A percentile compares a stretch with the other conserved stretches of the same genome.
Conservation (phyloP, 2,113 vertebrate genomes). For the Agapornis roseicollis region DNA sequence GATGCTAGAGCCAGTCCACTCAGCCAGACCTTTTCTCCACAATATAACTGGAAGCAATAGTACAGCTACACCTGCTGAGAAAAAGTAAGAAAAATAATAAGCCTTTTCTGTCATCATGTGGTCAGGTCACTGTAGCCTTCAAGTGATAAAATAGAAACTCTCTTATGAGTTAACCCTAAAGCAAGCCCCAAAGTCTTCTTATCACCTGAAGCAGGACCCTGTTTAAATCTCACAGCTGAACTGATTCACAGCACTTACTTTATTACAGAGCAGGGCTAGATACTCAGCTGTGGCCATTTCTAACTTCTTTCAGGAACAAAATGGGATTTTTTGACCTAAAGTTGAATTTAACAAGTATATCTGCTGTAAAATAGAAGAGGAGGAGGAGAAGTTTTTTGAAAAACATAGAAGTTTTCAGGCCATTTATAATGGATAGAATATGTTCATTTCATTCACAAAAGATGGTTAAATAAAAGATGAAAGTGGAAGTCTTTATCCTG, state of each 20-base stretch:
- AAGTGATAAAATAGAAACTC: neutral
- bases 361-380: neutral
- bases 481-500: neutral
- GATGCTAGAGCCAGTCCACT: neutral
- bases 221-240: neutral
- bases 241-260: neutral
- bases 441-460: neutral
- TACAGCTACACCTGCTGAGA: neutral
- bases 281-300: neutral
- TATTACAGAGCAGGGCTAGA: neutral
- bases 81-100: neutral
- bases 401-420: neutral
- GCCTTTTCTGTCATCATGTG: neutral
- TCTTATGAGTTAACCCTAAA: neutral
- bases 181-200: neutral
- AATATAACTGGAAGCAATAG: neutral
- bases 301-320: neutral
- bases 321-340: fast-evolving
- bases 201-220: neutral
- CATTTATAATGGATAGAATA: neutral
- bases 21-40: neutral
- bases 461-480: neutral
- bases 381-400: neutral
- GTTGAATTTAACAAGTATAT: neutral
- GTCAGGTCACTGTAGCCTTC: neutral